A percentile compares a stretch with the other conserved stretches of the same genome.
phyloP scores from a whole-genome alignment of 2,888 invertebrate species.

The Ornithoptera alexandrae region DNA sequence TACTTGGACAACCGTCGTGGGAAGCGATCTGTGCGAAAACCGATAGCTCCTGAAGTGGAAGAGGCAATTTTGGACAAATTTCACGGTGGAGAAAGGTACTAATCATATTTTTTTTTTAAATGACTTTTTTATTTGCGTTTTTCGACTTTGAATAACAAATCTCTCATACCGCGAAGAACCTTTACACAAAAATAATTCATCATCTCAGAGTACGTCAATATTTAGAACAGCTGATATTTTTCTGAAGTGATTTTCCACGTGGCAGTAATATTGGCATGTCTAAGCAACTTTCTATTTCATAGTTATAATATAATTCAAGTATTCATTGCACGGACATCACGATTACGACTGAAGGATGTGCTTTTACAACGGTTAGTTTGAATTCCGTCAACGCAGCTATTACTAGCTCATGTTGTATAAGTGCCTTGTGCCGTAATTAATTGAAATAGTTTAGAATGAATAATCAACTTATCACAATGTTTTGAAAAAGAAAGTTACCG shows the following conservation, averaged over 20 bases:
- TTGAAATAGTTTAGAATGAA: slow-evolving; percentile 9
- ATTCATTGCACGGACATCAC: slow-evolving; percentile 53
- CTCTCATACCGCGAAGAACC: background rate
- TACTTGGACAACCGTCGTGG: slow-evolving; percentile 83
- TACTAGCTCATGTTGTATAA: slow-evolving; percentile 31
- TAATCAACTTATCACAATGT: background rate
- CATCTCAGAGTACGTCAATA: background rate
- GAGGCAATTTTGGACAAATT: slow-evolving; percentile 70
- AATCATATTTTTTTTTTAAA: background rate
- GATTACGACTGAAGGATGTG: slow-evolving; percentile 50
- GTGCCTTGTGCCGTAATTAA: slow-evolving; percentile 19
- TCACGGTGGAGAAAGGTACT: slow-evolving; percentile 88
- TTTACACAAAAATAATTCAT: background rate
- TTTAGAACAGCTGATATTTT: slow-evolving; percentile 7
- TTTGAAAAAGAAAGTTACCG: slow-evolving; percentile 5
- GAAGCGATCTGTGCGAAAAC: slow-evolving; percentile 58
- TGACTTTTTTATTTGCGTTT: background rate
- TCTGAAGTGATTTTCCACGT: slow-evolving; percentile 24
- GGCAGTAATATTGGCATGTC: background rate
- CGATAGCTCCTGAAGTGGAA: slow-evolving; percentile 60
- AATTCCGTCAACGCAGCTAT: slow-evolving; percentile 50
- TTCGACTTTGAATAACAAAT: background rate
- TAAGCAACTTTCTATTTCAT: slow-evolving; percentile 58
- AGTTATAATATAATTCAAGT: slow-evolving; percentile 35
- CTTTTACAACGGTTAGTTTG: slow-evolving; percentile 39